Conservation (phyloP, 2,113 vertebrate species). For the Callionymus lyra region DNA sequence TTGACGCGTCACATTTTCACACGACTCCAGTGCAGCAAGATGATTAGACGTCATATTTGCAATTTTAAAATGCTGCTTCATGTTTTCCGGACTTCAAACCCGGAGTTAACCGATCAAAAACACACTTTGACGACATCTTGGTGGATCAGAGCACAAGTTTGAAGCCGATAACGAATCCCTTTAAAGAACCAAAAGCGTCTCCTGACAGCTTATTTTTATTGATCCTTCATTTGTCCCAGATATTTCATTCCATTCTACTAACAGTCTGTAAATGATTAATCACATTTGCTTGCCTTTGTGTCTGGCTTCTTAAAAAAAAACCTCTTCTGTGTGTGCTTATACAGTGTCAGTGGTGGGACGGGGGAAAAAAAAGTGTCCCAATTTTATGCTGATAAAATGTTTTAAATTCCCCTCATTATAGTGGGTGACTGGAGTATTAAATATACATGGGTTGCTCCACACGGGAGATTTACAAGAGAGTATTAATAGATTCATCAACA, state of each 20-base stretch:
- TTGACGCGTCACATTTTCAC: too few relatives aligned
- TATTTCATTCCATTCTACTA: constrained; percentile 48
- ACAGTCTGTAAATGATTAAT: constrained; percentile 45
- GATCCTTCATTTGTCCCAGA: constrained; percentile 59
- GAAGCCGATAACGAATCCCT: constrained; percentile 37
- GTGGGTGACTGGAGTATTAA: constrained; percentile 46
- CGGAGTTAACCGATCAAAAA: constrained; percentile 43
- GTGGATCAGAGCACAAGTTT: constrained; percentile 37
- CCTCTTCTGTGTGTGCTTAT: constrained; percentile 16
- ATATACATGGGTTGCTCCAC: constrained; percentile 45
- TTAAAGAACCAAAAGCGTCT: constrained; percentile 28
- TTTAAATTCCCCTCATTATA: constrained; percentile 60
- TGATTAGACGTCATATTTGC: constrained; percentile 5
- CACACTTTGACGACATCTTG: constrained; percentile 18
- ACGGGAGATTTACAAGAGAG: constrained; percentile 52
- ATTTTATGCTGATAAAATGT: constrained; percentile 44
- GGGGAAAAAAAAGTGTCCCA: constrained; percentile 17
- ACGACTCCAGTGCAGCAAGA: neutral
- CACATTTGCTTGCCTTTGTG: constrained; percentile 18
- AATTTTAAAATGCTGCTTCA: constrained; percentile 6
- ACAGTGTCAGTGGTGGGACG: constrained; percentile 11
- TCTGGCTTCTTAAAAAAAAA: constrained; percentile 4
- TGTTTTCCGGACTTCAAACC: constrained; percentile 11
- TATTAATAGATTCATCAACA: constrained; percentile 62
- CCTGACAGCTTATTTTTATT: constrained; percentile 39